Evolutionary conservation across 2,113 vertebrate genomes (phyloP), one percentile per base, ranked within the genome.

Genomic region (Pteruthius melanotis): DNA sequence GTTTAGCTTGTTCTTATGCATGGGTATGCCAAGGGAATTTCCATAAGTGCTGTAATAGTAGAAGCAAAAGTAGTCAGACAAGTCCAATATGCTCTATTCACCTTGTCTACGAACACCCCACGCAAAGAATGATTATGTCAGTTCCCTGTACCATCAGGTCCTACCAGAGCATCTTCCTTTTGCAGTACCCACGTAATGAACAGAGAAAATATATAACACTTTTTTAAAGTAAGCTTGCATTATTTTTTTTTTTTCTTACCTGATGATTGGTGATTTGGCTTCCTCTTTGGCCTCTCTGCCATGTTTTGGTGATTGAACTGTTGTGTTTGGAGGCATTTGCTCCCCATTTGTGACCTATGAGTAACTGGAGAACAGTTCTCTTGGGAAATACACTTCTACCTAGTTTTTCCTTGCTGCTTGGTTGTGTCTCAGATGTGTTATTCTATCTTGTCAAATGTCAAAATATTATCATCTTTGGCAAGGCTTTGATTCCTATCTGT

Each of bases 21-120:
- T 94, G 77, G 31, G 9, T 80, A 79, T 71, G 93, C 84, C 50
- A 88, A 86, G 79, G 92, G 91, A 90, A 80, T 95, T 96, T 97
- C 78, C 59, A 1, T 90, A 89, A 95, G 30, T 74, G 61, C 85
- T 84, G 79, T 90, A 92, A 60, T 35, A 90, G 86, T 78, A 70
- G 64, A 86, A 93, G 83, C 20, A 88, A 87, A 96, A 92, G 95
- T 85, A 93, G 96, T 97, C 87, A 59, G 54, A 76, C 93, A 45
- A 89, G 92, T 95, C 68, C 35, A 79, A 7, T 93, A 26, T 37
- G 54, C 78, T 91, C 53, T 74, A 2, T 87, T 93, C 68, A 66
- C 80, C 71, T 82, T 89, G 79, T 91, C 72, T 92, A 1, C 0
- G 1, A 93, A 83, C 68, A 88, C 5, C 19, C 59, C 68, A 63